phyloP scores from a whole-genome alignment of 2,888 invertebrate species.

The Mamestra brassicae region DNA sequence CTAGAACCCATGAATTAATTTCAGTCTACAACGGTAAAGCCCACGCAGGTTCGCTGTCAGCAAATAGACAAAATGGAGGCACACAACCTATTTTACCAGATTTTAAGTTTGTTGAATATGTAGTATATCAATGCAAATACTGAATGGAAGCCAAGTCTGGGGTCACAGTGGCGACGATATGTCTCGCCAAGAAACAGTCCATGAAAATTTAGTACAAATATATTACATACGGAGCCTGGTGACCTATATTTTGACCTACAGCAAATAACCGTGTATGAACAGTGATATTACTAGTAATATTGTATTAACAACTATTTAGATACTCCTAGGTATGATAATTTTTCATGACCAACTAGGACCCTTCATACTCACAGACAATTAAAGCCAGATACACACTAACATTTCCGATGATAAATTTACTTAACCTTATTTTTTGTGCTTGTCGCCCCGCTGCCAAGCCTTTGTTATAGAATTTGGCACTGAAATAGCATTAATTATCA shows the following conservation, averaged over 20 bases:
- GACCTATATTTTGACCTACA: slow-evolving; percentile 50
- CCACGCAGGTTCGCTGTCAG: neutral
- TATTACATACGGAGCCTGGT: slow-evolving; percentile 26
- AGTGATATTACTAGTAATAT: slow-evolving; percentile 22
- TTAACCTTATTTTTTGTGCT: slow-evolving; percentile 58
- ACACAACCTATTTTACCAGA: slow-evolving; percentile 10
- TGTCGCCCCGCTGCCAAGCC: slow-evolving; percentile 44
- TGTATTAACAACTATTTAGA: slow-evolving; percentile 1
- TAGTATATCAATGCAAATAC: slow-evolving; percentile 46
- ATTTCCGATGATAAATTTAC: slow-evolving; percentile 54
- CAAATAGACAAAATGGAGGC: slow-evolving; percentile 19
- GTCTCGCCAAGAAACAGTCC: slow-evolving; percentile 65
- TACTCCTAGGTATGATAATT: neutral
- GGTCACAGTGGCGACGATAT: slow-evolving; percentile 63
- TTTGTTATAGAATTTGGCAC: slow-evolving; percentile 64
- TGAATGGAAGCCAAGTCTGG: slow-evolving; percentile 61
- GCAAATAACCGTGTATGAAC: slow-evolving; percentile 19
- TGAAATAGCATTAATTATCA: slow-evolving; percentile 61
- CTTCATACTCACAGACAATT: slow-evolving; percentile 29
- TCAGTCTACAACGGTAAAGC: neutral
- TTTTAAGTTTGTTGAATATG: slow-evolving; percentile 44
- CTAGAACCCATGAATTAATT: neutral
- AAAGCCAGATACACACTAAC: slow-evolving; percentile 41
- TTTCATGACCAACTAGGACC: slow-evolving; percentile 4
- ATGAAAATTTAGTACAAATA: slow-evolving; percentile 54